A percentile compares a stretch with the other conserved stretches of the same genome.
Conservation (phyloP, 2,797 vertebrate genomes). For the Micrastur ruficollis region DNA sequence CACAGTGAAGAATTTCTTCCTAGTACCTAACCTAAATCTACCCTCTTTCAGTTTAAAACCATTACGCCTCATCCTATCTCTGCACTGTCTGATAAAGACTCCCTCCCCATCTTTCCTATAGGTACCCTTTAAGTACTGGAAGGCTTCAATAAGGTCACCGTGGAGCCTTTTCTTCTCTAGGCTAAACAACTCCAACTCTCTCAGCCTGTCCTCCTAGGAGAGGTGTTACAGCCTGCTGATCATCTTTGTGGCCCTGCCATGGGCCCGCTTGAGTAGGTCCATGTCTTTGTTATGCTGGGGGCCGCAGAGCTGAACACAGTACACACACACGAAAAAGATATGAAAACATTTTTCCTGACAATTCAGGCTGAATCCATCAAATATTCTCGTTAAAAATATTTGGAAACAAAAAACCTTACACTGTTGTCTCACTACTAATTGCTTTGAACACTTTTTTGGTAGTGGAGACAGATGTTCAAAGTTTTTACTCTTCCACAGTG, state of each 20-base stretch:
- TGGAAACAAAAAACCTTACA: background rate
- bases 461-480: background rate
- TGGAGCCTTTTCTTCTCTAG: background rate
- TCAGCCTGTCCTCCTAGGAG: fast-evolving
- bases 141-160: background rate
- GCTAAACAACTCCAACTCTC: background rate
- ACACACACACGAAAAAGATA: background rate
- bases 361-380: background rate
- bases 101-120: background rate
- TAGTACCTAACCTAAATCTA: background rate
- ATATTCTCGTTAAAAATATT: background rate
- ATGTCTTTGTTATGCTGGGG: background rate
- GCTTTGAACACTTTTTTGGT: background rate
- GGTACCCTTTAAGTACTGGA: background rate
- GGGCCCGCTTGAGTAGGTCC: background rate
- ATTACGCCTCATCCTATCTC: background rate
- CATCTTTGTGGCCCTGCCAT: background rate
- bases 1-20: background rate
- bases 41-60: background rate
- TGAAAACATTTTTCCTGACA: background rate
- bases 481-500: background rate
- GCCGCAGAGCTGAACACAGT: background rate
- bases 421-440: background rate
- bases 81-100: background rate
- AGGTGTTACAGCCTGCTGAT: background rate